Evolutionary conservation across 2,797 vertebrate species (phyloP), one percentile per base, ranked within the genome.

Genomic region (Selene dorsalis): DNA sequence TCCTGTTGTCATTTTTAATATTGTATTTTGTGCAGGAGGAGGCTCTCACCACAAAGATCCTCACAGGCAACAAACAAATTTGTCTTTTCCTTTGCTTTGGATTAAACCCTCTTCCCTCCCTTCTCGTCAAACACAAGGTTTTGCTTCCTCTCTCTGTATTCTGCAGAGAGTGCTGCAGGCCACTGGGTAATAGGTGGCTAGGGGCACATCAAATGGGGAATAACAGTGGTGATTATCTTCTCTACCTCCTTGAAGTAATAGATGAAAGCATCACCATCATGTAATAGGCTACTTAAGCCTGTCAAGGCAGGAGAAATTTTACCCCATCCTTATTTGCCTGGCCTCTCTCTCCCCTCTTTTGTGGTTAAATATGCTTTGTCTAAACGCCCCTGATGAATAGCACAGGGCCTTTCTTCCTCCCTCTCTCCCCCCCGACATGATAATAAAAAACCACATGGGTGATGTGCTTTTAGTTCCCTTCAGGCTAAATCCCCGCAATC

Each of bases 281-380:
- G 86, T 93, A 96, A 96, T 92, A 92, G 93, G 92, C 92, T 93
- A 92, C 91, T 94, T 93, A 92, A 89, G 88, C 88, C 94, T 91
- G 92, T 93, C 92, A 93, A 88, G 84, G 86, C 82, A 18, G 84
- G 67, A 86, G 90, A 86, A 84, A 84, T 91, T 86, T 90, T 86
- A 79, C 80, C 82, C 84, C 11, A 47, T 84, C 82, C 86, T 84
- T 90, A 93, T 94, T 90, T 88, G 86, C 82, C 82, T 62, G 75
- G 70, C 71, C 83, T 38, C 65, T 79, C 69, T 87, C 81, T 77
- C 61, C 69, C 72, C 53, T 89, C 80, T 89, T 92, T 83, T 91
- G 90, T 89, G 85, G 87, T 89, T 92, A 93, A 93, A 93, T 92
- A 86, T 61, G 68, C 88, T 93, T 92, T 93, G 92, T 93, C 86